Conservation (phyloP, 2,113 vertebrate species). For the Chionis minor region DNA sequence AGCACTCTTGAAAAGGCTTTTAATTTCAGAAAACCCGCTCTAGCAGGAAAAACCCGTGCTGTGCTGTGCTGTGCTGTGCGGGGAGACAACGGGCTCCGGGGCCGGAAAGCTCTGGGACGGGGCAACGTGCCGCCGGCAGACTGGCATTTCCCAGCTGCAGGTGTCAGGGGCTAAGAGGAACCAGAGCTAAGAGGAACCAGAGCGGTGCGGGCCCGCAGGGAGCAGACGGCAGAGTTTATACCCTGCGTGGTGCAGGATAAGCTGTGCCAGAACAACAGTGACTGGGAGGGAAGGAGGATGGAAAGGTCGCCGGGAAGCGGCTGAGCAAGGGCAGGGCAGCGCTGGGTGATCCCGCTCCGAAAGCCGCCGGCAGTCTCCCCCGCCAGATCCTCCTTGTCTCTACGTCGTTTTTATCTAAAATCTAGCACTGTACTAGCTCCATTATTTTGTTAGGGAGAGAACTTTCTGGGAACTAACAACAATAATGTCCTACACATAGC, state of each 20-base stretch:
- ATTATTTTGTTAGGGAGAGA: background rate
- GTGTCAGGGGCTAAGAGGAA: background rate
- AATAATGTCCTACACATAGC: accelerated
- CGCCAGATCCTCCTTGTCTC: background rate
- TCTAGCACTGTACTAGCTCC: accelerated
- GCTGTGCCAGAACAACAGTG: background rate
- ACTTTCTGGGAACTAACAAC: background rate
- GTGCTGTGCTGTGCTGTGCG: background rate
- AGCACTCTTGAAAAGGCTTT: background rate
- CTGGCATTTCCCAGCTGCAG: accelerated
- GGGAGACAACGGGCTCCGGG: accelerated
- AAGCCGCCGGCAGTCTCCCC: accelerated
- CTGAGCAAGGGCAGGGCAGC: background rate
- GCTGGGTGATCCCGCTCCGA: accelerated
- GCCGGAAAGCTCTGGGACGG: background rate
- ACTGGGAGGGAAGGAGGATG: background rate
- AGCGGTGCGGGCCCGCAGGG: background rate
- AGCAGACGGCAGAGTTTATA: background rate
- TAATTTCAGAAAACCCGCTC: background rate
- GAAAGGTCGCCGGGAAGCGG: background rate
- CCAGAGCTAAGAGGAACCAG: background rate
- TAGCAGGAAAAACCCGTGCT: background rate
- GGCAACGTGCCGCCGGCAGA: accelerated
- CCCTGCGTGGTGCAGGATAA: background rate
- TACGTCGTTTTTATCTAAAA: accelerated